Evolutionary conservation across 2,888 invertebrate species (phyloP), one percentile per base, ranked within the genome.

Genomic region (Phortica magna): DNA sequence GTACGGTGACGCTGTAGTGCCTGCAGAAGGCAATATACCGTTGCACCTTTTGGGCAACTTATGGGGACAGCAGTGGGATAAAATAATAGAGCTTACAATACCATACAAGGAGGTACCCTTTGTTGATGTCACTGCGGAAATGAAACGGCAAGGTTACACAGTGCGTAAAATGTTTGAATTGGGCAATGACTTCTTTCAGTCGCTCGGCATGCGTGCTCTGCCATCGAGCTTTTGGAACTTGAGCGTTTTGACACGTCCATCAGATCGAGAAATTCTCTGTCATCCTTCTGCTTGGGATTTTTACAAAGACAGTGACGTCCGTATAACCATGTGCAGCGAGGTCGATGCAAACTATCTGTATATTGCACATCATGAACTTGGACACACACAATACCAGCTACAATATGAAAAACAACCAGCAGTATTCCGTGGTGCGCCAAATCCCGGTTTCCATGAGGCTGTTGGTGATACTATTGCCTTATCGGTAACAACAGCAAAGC

Each of bases 221-320:
- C 96, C 97, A 0, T 22, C 80, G 6, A 92, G 93, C 48, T 98
- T 97, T 91, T 98, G 98, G 98, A 93, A 96, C 77, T 94, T 95
- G 61, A 97, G 97, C 0, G 95, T 98, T 41, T 93, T 98, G 43
- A 95, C 95, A 81, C 96, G 97, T 82, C 96, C 96, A 0, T 91
- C 91, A 0, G 95, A 95, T 83, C 92, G 94, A 1, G 95, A 96
- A 7, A 93, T 97, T 7, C 93, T 96, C 0, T 98, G 98, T 87
- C 96, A 97, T 87, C 97, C 97, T 0, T 96, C 96, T 0, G 97
- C 97, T 48, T 97, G 97, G 95, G 97, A 98, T 92, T 96, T 98
- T 82, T 96, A 93, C 83, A 95, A 96, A 86, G 94, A 94, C 43
- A 94, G 96, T 89, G 97, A 98, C 90, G 97, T 97, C 87, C 94